Conservation (phyloP, 2,113 vertebrate genomes). For the Merops nubicus region DNA sequence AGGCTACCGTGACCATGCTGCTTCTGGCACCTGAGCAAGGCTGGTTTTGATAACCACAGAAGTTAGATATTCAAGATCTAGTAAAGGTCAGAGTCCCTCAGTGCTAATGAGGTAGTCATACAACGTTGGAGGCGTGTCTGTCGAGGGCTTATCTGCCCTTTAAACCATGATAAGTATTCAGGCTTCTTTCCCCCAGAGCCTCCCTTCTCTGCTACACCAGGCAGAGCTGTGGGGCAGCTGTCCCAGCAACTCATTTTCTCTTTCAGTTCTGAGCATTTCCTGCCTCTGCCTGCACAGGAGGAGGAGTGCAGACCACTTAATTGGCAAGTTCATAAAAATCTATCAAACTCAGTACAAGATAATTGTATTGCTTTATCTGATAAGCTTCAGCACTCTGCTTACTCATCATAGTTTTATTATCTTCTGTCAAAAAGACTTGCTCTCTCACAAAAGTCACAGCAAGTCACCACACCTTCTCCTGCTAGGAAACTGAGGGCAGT, state of each 20-base stretch:
- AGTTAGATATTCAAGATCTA: not conserved
- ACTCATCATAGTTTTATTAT: slow-evolving; percentile 47
- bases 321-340: not conserved
- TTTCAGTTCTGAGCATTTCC: not conserved
- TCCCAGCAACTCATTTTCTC: not conserved
- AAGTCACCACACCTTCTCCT: slow-evolving; percentile 41
- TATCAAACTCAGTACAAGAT: not conserved
- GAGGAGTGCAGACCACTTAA: not conserved
- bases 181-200: not conserved
- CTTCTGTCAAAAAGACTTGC: slow-evolving; percentile 17
- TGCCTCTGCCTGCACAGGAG: not conserved
- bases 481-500: slow-evolving; percentile 27
- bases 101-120: not conserved
- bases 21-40: not conserved
- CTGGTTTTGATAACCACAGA: not conserved
- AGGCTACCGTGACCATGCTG: not conserved
- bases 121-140: not conserved
- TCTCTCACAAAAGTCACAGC: slow-evolving; percentile 40
- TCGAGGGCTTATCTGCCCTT: not conserved
- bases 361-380: not conserved
- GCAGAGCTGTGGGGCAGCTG: not conserved
- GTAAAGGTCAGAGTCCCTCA: not conserved
- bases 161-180: not conserved
- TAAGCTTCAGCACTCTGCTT: slow-evolving; percentile 35
- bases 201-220: not conserved